Evolutionary conservation across 2,888 invertebrate genomes (phyloP).

Genomic region (Drosophila bunnanda): DNA sequence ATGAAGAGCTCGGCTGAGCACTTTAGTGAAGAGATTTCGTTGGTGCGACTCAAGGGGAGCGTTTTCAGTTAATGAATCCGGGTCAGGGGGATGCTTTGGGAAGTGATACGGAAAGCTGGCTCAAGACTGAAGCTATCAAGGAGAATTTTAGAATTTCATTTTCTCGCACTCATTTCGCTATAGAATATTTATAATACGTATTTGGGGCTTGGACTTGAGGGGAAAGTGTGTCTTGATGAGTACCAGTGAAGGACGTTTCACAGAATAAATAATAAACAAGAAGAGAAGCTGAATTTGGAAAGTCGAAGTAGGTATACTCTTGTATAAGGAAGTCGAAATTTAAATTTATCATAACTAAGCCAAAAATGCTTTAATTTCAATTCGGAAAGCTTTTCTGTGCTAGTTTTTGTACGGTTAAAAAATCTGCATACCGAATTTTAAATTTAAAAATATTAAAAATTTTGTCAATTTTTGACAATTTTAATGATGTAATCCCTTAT

Average conservation of each 20-base stretch:
- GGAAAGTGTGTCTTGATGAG: not conserved
- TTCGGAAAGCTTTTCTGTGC: not conserved
- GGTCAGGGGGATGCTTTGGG: conserved; percentile 17
- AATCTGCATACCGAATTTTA: not conserved
- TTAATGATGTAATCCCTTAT: too few relatives aligned
- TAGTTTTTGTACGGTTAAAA: not conserved
- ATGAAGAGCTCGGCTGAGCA: conserved; percentile 27
- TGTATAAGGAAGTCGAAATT: too few relatives aligned
- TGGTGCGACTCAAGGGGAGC: not conserved
- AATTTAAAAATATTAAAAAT: too few relatives aligned
- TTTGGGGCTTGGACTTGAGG: not conserved
- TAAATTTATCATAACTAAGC: not conserved
- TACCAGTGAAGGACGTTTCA: conserved; percentile 3
- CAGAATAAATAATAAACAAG: conserved; percentile 2
- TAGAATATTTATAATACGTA: conserved; percentile 9
- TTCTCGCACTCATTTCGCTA: not conserved
- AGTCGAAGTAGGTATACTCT: not conserved
- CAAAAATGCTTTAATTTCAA: not conserved
- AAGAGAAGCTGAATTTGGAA: not conserved
- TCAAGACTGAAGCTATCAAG: conserved; percentile 4
- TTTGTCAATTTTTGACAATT: too few relatives aligned
- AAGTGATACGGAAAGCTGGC: conserved; percentile 12
- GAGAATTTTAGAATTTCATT: conserved; percentile 6
- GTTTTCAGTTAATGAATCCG: conserved; percentile 26
- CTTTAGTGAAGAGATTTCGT: conserved; percentile 23